phyloP scores from a whole-genome alignment of 2,888 invertebrate genomes.

The Acholoe squamosa region DNA sequence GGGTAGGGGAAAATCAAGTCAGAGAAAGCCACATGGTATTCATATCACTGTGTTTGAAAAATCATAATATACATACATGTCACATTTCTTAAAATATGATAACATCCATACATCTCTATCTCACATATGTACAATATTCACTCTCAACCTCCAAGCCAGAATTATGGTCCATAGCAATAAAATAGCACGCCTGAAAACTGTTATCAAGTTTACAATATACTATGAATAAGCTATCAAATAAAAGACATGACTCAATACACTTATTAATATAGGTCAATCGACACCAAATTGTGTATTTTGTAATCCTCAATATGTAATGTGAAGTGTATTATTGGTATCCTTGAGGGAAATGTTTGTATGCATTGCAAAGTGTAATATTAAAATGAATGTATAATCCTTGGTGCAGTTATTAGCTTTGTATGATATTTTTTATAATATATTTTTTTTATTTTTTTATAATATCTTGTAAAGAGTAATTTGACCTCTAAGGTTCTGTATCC shows the following conservation, averaged over 20 bases:
- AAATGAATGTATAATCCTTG: neutral
- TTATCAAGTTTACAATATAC: neutral
- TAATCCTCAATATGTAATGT: neutral
- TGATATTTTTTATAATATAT: neutral
- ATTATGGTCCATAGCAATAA: neutral
- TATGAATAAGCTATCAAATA: neutral
- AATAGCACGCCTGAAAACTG: neutral
- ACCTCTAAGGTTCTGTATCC: too few species aligned
- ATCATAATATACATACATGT: neutral
- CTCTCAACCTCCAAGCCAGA: neutral
- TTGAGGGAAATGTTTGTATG: too few species aligned
- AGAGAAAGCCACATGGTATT: constrained; percentile 16
- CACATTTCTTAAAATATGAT: neutral
- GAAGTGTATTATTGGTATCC: too few species aligned
- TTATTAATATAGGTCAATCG: neutral
- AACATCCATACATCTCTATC: neutral
- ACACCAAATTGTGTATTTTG: neutral
- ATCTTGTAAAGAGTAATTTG: too few species aligned
- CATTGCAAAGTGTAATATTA: too few species aligned
- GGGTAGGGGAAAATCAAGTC: too few species aligned
- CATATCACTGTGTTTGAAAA: neutral
- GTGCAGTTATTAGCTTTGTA: too few species aligned
- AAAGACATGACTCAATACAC: neutral
- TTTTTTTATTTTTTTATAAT: neutral
- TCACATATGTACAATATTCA: neutral